Base-by-base conservation (phyloP, 1,140 invertebrate species). In the Tetramorium alpestre region DNA sequence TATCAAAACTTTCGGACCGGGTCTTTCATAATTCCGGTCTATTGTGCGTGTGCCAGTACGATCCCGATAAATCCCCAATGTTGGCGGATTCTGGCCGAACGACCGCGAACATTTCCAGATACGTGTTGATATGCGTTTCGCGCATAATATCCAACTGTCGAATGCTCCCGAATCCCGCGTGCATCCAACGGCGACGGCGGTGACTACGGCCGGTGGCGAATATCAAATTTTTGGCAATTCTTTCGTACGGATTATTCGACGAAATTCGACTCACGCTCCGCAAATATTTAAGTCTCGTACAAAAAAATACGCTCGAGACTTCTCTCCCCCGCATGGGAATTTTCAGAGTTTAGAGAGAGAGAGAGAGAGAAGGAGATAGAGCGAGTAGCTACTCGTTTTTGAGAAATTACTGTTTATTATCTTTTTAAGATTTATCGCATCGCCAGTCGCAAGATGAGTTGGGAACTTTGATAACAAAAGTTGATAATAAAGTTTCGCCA, bases 361-460 rank as follows among this genome's bases (percentile, higher is more conserved):
- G 22, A 51, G 38, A 60, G 16, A 77, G 38, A 41, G n/a, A 69
- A 28, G 60, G 41, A 47, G 58, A 33, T 33, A 33, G 33, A 33
- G 33, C 33, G 33, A 73, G 25, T 18, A 8, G 54, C 54, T 7
- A 47, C 80, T 58, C 80, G 80, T 84, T 84, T 73, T 75, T 69
- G 54, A 84, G 69, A 75, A 84, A 84, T 84, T 84, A 84, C 80
- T 73, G 80, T 75, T 84, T 84, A 84, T 84, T 84, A 84, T 84
- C 80, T 73, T 73, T 84, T 73, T 84, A 73, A 84, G 80, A 84
- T 84, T 84, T 84, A 84, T 84, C 49, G 80, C 80, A 73, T 60
- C 69, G 80, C 54, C 80, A 47, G 80, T 84, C 69, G 80, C 80
- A 56, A 73, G 80, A 84, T 84, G 80, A 84, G 80, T 84, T 73